Base-by-base conservation (phyloP, 2,888 invertebrate species). In the Coleophora flavipennella region DNA sequence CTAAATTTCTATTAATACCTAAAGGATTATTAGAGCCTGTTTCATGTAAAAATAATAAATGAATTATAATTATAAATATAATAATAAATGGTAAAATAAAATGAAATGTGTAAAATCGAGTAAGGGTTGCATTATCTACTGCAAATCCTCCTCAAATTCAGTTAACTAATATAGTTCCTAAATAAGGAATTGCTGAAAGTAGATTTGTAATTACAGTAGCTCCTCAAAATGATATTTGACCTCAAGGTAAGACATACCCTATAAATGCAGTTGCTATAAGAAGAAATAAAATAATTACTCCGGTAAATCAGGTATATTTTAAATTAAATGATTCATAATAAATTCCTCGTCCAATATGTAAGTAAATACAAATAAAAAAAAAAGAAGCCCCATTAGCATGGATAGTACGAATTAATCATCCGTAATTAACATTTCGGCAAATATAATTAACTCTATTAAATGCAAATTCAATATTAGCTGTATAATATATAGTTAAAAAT, bases 171-270 rank as follows among this genome's bases (percentile, higher is more conserved):
- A 61, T 67, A 41, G 61, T 70, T 10, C 91, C 92, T 74, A 92
- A 56, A 50, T 89, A 91, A 0, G 92, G 92, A 8, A 92, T 87
- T 2, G 91, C 90, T 0, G 92, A 92, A 45, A 92, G 44, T 54
- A 93, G 55, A 61, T 91, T 92, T 27, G 91, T 91, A 88, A 92
- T 92, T n/a, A 92, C 91, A 31, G 91, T 92, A 0, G 92, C 91
- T 1, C 91, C 91, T 87, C 92, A 92, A 67, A 91, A 92, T 1
- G 91, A 92, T 87, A 93, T 93, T 90, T 93, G 92, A 7, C 92
- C 92, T 74, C 92, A 92, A 1, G 91, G 91, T 57, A 92, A 48
- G 0, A 92, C 91, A 81, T 93, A 93, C 0, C 92, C 92, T 85
- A 92, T 77, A 68, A 93, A 93, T 13, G 91, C 91, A 35, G 91